Evolutionary conservation across 1,140 invertebrate species (phyloP), one percentile per base, ranked within the genome.

Genomic region (Lepidotrigona ventralis): DNA sequence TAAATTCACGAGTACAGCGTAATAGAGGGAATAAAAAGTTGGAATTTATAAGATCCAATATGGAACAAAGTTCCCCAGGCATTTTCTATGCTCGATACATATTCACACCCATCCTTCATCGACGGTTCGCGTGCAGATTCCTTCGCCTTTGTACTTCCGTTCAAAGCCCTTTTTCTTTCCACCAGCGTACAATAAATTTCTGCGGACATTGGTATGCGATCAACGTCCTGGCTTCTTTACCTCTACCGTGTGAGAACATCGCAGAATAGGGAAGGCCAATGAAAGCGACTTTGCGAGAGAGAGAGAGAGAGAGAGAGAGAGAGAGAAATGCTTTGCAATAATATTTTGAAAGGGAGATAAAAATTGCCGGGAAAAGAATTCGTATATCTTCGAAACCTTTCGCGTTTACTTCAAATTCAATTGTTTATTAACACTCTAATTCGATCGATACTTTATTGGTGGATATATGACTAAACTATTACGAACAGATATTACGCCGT

Each of bases 131-230:
- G 66, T 54, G 66, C 64, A 70, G 58, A 54, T 85, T 81, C 79
- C 74, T 70, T 85, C 70, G 53, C 75, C 85, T 87, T 86, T 86
- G 76, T 86, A 87, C 81, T 81, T 86, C 84, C 85, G 46, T 63
- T 74, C 54, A 58, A 80, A 68, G 73, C 79, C 72, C 81, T 82
- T 66, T 72, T 85, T 86, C 81, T 71, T 87, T 82, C 68, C 68
- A 60, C 70, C 60, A 87, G 84, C 84, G 83, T 85, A 87, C 89
- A 89, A 91, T 86, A 91, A 91, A 91, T 91, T 91, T 88, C 79
- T 84, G 83, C 78, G 86, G 86, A 88, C 88, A 91, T 91, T 91
- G 90, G 90, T 91, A 91, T 91, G 90, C 90, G 84, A 88, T 90
- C 84, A 85, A 84, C 89, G 88, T 87, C 83, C 77, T 58, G 39